A percentile compares a stretch with the other conserved stretches of the same genome.
Conservation (phyloP, 2,113 vertebrate genomes). For the Guaruba guarouba region DNA sequence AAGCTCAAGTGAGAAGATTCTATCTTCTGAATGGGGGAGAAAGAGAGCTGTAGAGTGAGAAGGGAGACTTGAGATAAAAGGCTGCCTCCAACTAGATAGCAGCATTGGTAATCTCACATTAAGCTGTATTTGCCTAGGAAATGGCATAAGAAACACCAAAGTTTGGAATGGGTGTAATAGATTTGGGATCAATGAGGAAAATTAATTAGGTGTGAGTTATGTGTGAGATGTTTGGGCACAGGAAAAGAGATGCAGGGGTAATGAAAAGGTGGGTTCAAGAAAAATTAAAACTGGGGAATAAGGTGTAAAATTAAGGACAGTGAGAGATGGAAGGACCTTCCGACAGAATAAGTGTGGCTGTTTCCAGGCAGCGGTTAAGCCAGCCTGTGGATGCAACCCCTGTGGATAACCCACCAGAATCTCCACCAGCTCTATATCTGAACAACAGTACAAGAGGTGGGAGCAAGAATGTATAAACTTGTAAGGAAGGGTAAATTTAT, state of each 20-base stretch:
- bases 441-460: background rate
- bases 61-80: background rate
- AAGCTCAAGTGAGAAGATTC: background rate
- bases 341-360: background rate
- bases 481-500: background rate
- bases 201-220: background rate
- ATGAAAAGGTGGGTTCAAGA: background rate
- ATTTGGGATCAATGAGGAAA: background rate
- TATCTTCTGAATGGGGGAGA: background rate
- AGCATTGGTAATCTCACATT: background rate
- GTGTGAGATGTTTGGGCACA: background rate
- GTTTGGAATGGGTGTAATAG: background rate
- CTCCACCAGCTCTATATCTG: background rate
- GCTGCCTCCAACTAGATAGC: background rate
- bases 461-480: background rate
- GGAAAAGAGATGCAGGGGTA: background rate
- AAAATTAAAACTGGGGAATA: background rate
- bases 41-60: background rate
- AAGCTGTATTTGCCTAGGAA: background rate
- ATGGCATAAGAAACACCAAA: background rate
- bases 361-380: background rate
- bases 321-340: background rate
- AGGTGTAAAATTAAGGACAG: background rate
- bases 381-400: background rate
- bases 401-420: background rate